A percentile compares a stretch with the other conserved stretches of the same genome.
Conservation (phyloP, 2,888 invertebrate genomes). For the Dryocosmus kuriphilus region DNA sequence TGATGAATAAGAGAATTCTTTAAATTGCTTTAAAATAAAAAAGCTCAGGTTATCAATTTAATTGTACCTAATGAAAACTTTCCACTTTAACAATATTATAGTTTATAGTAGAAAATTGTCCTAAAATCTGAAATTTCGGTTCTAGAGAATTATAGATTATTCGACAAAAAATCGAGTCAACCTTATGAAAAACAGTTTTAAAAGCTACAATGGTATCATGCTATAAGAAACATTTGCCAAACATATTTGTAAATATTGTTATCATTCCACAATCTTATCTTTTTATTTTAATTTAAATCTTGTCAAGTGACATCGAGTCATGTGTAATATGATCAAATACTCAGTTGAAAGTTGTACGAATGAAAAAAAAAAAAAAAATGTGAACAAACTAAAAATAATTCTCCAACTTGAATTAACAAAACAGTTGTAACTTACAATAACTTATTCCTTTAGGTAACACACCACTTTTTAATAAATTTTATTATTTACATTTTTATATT, state of each 20-base stretch:
- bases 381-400: not conserved
- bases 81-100: not conserved
- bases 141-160: not conserved
- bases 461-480: not conserved
- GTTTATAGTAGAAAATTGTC: not conserved
- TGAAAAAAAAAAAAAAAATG: not conserved
- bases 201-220: not conserved
- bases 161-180: not conserved
- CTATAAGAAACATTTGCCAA: not conserved
- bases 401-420: not conserved
- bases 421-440: not conserved
- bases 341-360: not conserved
- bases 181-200: not conserved
- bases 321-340: not conserved
- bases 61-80: not conserved
- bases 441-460: not conserved
- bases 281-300: not conserved
- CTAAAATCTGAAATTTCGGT: not conserved
- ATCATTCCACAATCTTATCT: not conserved
- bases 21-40: too few relatives aligned
- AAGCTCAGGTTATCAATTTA: too few relatives aligned
- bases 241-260: not conserved
- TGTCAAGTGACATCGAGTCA: not conserved
- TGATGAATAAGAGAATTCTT: too few relatives aligned
- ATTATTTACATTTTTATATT: too few relatives aligned